Evolutionary conservation across 2,113 vertebrate genomes (phyloP).

Genomic region (Haplotaxodon microlepis): DNA sequence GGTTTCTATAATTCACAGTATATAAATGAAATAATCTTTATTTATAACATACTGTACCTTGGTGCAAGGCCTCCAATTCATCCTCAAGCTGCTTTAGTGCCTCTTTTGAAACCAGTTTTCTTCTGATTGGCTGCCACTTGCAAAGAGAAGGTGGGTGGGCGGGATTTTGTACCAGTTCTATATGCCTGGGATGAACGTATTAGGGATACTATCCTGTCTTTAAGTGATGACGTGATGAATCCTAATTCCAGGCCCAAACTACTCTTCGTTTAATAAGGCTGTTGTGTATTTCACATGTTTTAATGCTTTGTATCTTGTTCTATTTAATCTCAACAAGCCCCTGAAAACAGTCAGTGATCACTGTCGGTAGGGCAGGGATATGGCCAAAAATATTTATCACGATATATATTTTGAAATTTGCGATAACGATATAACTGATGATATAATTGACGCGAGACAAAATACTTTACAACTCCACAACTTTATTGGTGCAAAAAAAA

Average conservation of each 20-base stretch:
- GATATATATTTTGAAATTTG: neutral
- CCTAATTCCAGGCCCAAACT: neutral
- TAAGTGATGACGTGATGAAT: neutral
- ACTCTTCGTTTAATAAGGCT: neutral
- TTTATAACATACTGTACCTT: neutral
- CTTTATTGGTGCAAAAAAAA: neutral
- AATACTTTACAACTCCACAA: neutral
- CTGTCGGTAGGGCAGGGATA: neutral
- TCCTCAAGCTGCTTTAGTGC: neutral
- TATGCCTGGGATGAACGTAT: neutral
- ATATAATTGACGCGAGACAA: neutral
- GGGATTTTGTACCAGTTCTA: neutral
- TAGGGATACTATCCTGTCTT: neutral
- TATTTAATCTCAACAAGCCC: neutral
- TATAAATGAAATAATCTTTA: neutral
- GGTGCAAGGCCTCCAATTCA: neutral
- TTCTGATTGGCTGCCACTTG: neutral
- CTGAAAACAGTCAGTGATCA: neutral
- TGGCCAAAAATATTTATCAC: neutral
- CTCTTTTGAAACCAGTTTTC: neutral
- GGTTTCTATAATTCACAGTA: neutral
- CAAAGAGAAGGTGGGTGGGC: neutral
- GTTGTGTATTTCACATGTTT: neutral
- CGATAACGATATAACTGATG: neutral
- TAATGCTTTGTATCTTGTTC: neutral